phyloP scores from a whole-genome alignment of 2,888 invertebrate genomes.

The Molanna angustata region DNA sequence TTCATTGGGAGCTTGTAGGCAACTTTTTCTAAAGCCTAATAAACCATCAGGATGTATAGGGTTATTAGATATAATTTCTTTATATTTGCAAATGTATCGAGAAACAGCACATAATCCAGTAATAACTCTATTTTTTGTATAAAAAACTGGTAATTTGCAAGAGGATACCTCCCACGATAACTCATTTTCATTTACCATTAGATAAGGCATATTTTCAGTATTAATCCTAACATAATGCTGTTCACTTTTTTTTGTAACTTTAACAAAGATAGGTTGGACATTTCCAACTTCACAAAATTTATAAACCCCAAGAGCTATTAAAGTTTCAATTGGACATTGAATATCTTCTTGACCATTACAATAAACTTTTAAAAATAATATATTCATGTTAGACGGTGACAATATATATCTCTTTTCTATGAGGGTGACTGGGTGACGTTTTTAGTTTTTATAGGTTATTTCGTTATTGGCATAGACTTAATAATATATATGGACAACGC shows the following conservation, averaged over 20 bases:
- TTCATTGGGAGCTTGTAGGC: constrained; percentile 80
- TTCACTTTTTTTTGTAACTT: constrained; percentile 36
- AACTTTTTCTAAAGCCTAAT: constrained; percentile 77
- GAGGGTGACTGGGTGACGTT: too few relatives aligned
- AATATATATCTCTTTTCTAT: too few relatives aligned
- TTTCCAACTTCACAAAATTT: constrained; percentile 55
- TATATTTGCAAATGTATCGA: constrained; percentile 44
- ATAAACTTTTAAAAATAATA: too few relatives aligned
- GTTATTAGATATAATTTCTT: constrained; percentile 45
- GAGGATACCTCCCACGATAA: constrained; percentile 51
- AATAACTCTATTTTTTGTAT: constrained; percentile 60
- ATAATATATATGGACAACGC: too few relatives aligned
- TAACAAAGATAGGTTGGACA: constrained; percentile 22
- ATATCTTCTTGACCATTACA: too few relatives aligned
- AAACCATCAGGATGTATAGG: constrained; percentile 57
- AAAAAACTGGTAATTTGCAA: constrained; percentile 64
- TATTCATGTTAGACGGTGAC: too few relatives aligned
- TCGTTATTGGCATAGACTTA: too few relatives aligned
- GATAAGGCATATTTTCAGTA: constrained; percentile 40
- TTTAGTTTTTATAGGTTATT: too few relatives aligned
- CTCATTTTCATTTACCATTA: constrained; percentile 39
- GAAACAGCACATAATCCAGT: constrained; percentile 76
- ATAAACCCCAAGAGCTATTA: constrained; percentile 60
- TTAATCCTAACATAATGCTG: constrained; percentile 35
- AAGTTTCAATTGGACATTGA: constrained; percentile 61